Base-by-base conservation (phyloP, 2,888 invertebrate genomes). In the Pristionchus fissidentatus region DNA sequence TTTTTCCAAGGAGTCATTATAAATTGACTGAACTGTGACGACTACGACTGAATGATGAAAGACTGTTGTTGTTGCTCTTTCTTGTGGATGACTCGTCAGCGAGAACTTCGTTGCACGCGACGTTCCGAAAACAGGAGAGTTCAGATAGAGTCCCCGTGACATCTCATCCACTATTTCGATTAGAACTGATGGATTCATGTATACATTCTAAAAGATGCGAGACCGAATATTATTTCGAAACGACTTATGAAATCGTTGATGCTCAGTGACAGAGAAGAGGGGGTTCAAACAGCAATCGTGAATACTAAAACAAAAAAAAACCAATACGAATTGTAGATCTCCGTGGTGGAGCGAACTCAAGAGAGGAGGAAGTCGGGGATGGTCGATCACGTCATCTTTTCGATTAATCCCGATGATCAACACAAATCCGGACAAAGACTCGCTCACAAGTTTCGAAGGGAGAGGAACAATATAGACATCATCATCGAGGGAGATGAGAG, bases 361-460 rank as follows among this genome's bases (percentile, higher is more conserved):
- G 91, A 90, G 78, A 82, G 89, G 29, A 78, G 90, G 26, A 89
- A 88, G 77, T 87, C 87, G 35, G 87, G 88, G 49, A 87, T 89
- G 84, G 88, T 89, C 49, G 91, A 91, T 66, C 91, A 91, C 75
- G 90, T 90, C 35, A 87, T 90, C 26, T 90, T 89, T 85, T 86
- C 87, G 3, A 85, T 90, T 55, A 88, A 89, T 62, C 88, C 89
- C 1, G 88, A 88, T 83, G 88, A 88, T 5, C 86, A 88, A 29
- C 88, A 89, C 82, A 83, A 83, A 66, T 85, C 87, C 10, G 89
- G 89, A 15, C 84, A 87, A 73, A 73, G 87, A 15, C 57, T 89
- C 15, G 86, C 86, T 35, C 77, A 88, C 70, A 87, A 87, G 79
- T 89, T 89, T 82, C 52, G 86, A 32, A 84, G 66, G 43, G 85